Evolutionary conservation across 2,113 vertebrate genomes (phyloP).

Genomic region (Recurvirostra avosetta): DNA sequence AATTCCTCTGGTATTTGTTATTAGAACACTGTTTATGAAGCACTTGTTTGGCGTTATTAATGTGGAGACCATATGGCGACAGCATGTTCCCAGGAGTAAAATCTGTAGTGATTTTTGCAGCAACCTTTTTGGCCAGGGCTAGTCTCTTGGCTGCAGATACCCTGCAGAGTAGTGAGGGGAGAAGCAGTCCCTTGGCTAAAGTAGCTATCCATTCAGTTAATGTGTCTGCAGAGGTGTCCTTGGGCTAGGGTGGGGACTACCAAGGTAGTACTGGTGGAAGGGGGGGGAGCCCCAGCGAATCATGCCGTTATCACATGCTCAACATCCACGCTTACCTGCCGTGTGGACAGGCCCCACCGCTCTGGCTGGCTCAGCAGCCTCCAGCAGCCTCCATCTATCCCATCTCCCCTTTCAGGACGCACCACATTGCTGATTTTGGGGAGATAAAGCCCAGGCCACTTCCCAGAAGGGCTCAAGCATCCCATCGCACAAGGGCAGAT

Average conservation of each 20-base stretch:
- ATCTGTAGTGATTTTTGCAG: conserved; percentile 7
- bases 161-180: background rate
- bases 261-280: background rate
- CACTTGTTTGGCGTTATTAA: conserved; percentile 52
- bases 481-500: background rate
- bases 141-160: conserved; percentile 11
- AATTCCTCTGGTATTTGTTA: conserved; percentile 65
- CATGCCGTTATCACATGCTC: accelerated
- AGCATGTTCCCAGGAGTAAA: conserved; percentile 28
- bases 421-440: background rate
- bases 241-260: background rate
- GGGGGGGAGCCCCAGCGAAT: background rate
- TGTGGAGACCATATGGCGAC: conserved; percentile 42
- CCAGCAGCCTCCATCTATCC: background rate
- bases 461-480: background rate
- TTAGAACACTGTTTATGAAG: conserved; percentile 56
- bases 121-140: conserved; percentile 21
- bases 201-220: background rate
- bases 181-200: background rate
- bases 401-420: background rate
- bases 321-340: background rate
- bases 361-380: background rate
- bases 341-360: background rate
- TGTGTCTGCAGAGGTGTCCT: background rate
- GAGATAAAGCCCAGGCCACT: background rate